Evolutionary conservation across 2,888 invertebrate species (phyloP).

Genomic region (Loripinus fragilis): DNA sequence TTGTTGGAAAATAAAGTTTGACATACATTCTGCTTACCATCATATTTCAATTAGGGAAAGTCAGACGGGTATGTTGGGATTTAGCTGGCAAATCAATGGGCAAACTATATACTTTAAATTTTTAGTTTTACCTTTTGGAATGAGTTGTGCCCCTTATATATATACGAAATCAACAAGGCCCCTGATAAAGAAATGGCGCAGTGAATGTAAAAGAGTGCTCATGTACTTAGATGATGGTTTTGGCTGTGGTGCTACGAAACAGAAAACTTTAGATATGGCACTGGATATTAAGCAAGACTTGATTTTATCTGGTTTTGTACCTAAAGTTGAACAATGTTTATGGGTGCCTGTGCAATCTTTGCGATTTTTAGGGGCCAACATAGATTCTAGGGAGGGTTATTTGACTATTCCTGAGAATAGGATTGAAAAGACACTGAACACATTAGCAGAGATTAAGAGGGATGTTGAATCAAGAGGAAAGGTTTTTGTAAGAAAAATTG

Average conservation of each 20-base stretch:
- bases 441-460: not conserved
- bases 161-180: not conserved
- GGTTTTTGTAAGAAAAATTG: not conserved
- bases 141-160: conserved; percentile 61
- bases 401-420: not conserved
- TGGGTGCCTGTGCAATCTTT: not conserved
- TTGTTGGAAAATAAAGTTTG: conserved; percentile 30
- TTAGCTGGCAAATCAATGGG: conserved; percentile 13
- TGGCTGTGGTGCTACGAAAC: not conserved
- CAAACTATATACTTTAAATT: not conserved
- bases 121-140: conserved; percentile 3
- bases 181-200: not conserved
- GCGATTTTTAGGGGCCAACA: not conserved
- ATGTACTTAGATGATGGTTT: not conserved
- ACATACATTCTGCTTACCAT: conserved; percentile 38
- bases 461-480: not conserved
- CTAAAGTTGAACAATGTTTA: not conserved
- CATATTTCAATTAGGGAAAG: not conserved
- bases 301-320: not conserved
- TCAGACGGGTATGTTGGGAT: not conserved
- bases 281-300: not conserved
- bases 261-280: not conserved
- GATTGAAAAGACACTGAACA: not conserved
- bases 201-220: not conserved
- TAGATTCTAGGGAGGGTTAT: not conserved